A percentile compares a stretch with the other conserved stretches of the same genome.
Evolutionary conservation across 2,797 vertebrate species (phyloP).

Genomic region (Amazona finschi): DNA sequence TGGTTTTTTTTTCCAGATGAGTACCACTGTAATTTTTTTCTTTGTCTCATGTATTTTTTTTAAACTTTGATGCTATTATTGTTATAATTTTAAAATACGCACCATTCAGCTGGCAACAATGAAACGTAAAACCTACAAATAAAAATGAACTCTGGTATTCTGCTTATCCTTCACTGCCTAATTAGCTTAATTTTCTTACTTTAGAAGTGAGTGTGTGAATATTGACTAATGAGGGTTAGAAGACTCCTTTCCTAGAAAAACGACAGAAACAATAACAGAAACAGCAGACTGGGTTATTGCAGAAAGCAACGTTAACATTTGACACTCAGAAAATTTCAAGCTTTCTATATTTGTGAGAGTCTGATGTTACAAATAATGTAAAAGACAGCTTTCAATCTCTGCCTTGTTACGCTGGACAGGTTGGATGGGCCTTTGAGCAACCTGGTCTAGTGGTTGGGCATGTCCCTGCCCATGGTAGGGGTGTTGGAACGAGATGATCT

Average conservation of each 20-base stretch:
- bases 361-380: neutral
- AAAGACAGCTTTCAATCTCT: neutral
- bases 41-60: neutral
- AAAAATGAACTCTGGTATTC: neutral
- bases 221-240: neutral
- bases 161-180: neutral
- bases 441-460: neutral
- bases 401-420: neutral
- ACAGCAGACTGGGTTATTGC: neutral
- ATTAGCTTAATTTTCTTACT: neutral
- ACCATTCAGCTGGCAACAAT: neutral
- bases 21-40: neutral
- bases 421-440: neutral
- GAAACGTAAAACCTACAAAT: neutral
- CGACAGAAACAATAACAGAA: neutral
- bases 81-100: neutral
- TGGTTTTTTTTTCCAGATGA: neutral
- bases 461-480: neutral
- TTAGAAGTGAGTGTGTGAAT: neutral
- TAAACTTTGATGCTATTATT: neutral
- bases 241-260: neutral
- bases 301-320: neutral
- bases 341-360: neutral
- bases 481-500: neutral
- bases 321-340: neutral